Percentiles rank a stretch among this genome's conserved stretches.
Conservation (phyloP, 2,797 vertebrate species). For the Lutjanus argentimaculatus region DNA sequence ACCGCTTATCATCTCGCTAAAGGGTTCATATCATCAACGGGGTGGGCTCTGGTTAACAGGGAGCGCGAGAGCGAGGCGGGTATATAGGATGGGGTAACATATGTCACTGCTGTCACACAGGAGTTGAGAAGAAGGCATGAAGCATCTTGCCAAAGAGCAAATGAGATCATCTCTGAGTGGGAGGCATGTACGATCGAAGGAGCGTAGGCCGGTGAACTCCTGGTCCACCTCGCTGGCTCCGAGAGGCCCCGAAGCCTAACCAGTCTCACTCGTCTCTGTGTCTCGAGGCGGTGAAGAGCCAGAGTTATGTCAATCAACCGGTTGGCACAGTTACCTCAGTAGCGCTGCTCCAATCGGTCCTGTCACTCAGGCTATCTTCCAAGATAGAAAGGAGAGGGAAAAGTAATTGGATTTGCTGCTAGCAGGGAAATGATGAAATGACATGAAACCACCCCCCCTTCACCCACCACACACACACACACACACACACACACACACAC, state of each 20-base stretch:
- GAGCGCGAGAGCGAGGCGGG: background rate
- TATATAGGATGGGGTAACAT: background rate
- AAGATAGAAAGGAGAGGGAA: conserved; percentile 74
- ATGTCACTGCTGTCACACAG: conserved; percentile 17
- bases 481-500: conserved; percentile 18
- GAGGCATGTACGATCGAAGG: conserved; percentile 28
- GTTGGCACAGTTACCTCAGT: conserved; percentile 74
- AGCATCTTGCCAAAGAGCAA: conserved; percentile 21
- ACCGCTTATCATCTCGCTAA: conserved; percentile 11
- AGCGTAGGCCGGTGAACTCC: conserved; percentile 46
- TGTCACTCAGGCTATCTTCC: conserved; percentile 81
- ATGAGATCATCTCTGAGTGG: conserved; percentile 51
- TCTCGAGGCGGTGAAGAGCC: conserved; percentile 69
- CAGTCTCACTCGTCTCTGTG: conserved; percentile 61
- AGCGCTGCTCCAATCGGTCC: conserved; percentile 66
- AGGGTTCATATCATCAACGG: background rate
- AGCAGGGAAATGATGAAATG: conserved; percentile 83
- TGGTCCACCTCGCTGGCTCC: conserved; percentile 59
- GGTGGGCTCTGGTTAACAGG: conserved; percentile 8
- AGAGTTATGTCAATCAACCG: conserved; percentile 73
- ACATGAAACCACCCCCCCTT: conserved; percentile 71
- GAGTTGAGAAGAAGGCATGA: conserved; percentile 11
- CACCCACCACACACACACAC: conserved; percentile 38
- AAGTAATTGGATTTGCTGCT: conserved; percentile 84
- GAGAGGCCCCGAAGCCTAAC: conserved; percentile 61